Percentiles rank a stretch among this genome's conserved stretches.
Evolutionary conservation across 1,140 invertebrate genomes (phyloP).

Genomic region (Platyscapa corneri): DNA sequence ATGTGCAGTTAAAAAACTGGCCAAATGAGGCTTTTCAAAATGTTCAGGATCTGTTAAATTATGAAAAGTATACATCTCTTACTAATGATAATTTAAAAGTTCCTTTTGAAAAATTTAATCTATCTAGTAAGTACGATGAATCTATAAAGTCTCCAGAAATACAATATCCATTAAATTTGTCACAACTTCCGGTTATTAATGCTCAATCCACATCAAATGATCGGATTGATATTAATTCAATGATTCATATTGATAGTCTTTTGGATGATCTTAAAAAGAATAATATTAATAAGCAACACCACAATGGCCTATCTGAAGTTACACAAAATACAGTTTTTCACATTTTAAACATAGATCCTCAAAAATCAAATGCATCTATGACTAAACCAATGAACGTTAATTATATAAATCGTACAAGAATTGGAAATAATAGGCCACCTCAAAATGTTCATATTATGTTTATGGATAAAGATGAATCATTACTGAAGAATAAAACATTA

Average conservation of each 20-base stretch:
- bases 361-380: slow-evolving; percentile 59
- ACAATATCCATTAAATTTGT: slow-evolving; percentile 63
- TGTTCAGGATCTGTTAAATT: slow-evolving; percentile 64
- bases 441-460: slow-evolving; percentile 71
- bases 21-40: slow-evolving; percentile 60
- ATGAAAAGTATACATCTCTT: slow-evolving; percentile 67
- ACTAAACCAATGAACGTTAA: neutral
- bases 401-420: slow-evolving; percentile 24
- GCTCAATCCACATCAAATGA: slow-evolving; percentile 6
- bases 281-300: neutral
- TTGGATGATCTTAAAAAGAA: slow-evolving; percentile 20
- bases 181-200: slow-evolving; percentile 61
- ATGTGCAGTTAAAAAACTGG: slow-evolving; percentile 63
- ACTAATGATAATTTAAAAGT: slow-evolving; percentile 34
- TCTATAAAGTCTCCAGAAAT: slow-evolving; percentile 50
- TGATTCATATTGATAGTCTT: slow-evolving; percentile 37
- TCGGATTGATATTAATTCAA: slow-evolving; percentile 7
- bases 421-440: slow-evolving; percentile 46
- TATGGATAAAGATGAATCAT: slow-evolving; percentile 59
- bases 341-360: slow-evolving; percentile 62
- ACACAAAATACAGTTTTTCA: slow-evolving; percentile 69
- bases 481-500: slow-evolving; percentile 24
- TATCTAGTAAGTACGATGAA: slow-evolving; percentile 40
- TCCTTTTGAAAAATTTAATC: neutral
- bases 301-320: slow-evolving; percentile 59